These are phyloP conservation scores for Sebastes elongatus DNA, from an alignment of 2,797 vertebrate species.

Conservation along the genomic window DNA sequence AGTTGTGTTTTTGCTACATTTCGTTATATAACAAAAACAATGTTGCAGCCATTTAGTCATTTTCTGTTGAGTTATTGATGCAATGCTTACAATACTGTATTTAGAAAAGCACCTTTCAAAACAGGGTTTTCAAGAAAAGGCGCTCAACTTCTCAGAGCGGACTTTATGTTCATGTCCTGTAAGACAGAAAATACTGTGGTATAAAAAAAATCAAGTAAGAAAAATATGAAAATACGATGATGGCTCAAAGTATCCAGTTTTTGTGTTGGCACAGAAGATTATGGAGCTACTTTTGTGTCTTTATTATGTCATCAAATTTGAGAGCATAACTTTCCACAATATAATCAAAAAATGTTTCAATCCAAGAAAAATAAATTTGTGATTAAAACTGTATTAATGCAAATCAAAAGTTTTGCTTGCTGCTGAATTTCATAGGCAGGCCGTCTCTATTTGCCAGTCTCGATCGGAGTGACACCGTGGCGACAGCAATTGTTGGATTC, in stretches of 20 bases:
- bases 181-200: constrained; percentile 14
- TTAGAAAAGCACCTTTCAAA: not conserved
- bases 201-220: not conserved
- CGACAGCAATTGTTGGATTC: no score
- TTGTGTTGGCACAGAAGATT: not conserved
- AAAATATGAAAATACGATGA: constrained; percentile 25
- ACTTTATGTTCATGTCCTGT: not conserved
- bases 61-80: not conserved
- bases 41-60: not conserved
- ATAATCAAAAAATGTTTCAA: no score
- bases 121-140: not conserved
- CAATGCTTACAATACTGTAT: not conserved
- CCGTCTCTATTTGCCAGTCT: no score
- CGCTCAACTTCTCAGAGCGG: not conserved
- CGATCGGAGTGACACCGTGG: no score
- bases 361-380: no score
- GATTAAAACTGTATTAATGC: no score
- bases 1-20: not conserved
- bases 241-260: not conserved
- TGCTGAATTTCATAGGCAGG: no score
- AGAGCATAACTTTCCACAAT: no score
- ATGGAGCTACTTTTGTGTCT: no score
- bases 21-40: not conserved
- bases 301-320: no score
- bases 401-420: no score